Evolutionary conservation across 2,888 invertebrate genomes (phyloP), one percentile per base, ranked within the genome.

Genomic region (Heterodera filipjevi): DNA sequence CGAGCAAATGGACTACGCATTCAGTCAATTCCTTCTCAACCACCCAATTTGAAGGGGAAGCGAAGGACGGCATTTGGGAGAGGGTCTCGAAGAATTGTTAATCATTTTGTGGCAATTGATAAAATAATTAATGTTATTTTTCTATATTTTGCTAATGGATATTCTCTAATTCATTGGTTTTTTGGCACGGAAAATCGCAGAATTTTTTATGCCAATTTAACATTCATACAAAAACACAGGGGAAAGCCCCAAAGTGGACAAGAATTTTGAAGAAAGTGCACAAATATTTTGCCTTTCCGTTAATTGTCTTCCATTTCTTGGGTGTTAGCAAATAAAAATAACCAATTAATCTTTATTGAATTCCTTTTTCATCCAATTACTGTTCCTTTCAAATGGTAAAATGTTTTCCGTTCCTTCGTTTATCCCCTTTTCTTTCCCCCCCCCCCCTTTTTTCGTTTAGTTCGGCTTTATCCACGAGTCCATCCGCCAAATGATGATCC

Each of bases 381-480:
- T 39, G 8, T 39, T 12, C 6, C 2, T 27, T 59, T 12, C 22
- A 59, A 59, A 59, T 59, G 59, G 59, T 59, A 27, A n/a, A n/a
- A 49, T 19, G 8, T 0, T 16, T 49, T 14, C 39, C 39, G 6
- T 39, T 12, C 39, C 16, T 19, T 14, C 49, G 19, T 19, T 49
- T 49, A 16, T 49, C 49, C 14, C 3, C 3, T 14, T 49, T 19
- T 19, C 3, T 14, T 49, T 19, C 14, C 49, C 6, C 12, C 27
- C 27, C 27, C 27, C n/a, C n/a, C n/a, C 12, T 59, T n/a, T 46
- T 59, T 59, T 6, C 30, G 16, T 79, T 73, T 32, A 79, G 89
- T 87, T 87, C 78, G 89, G 89, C 27, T 87, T 89, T 80, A 86
- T 89, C 76, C 88, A 89, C 78, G 89, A 89, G 81, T 84, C 85